Evolutionary conservation across 2,113 vertebrate species (phyloP).

Genomic region (Probosciger aterrimus): DNA sequence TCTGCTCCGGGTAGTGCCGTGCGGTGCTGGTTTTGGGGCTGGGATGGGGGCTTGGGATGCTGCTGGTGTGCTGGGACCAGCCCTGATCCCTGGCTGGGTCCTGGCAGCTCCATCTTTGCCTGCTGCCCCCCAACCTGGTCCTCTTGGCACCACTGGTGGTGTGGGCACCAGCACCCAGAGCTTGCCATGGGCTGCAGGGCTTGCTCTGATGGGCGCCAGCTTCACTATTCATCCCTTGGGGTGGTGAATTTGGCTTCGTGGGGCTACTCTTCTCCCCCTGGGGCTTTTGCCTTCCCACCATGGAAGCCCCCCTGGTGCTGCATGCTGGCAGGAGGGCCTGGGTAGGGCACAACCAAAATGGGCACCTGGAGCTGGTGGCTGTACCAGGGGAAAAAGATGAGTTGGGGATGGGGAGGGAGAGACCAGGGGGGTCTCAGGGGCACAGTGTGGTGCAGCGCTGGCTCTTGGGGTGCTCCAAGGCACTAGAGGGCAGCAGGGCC

Average conservation of each 20-base stretch:
- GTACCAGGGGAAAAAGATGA: neutral
- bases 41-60: neutral
- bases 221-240: neutral
- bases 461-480: neutral
- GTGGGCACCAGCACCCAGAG: neutral
- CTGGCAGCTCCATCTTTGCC: neutral
- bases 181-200: neutral
- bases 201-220: neutral
- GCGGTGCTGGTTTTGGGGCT: neutral
- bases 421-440: neutral
- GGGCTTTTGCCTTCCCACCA: neutral
- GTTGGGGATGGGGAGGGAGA: neutral
- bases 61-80: neutral
- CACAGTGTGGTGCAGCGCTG: neutral
- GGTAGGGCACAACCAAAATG: neutral
- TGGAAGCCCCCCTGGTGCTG: neutral
- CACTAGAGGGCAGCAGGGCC: slow-evolving; percentile 56
- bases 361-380: neutral
- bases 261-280: neutral
- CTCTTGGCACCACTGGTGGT: neutral
- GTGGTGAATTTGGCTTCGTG: neutral
- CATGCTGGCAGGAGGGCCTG: rapidly evolving
- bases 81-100: neutral
- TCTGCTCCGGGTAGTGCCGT: neutral
- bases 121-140: neutral